A percentile compares a stretch with the other conserved stretches of the same genome.
These are phyloP conservation scores for Sisor rabdophorus DNA, from an alignment of 2,113 vertebrate genomes.

Conservation along the genomic window DNA sequence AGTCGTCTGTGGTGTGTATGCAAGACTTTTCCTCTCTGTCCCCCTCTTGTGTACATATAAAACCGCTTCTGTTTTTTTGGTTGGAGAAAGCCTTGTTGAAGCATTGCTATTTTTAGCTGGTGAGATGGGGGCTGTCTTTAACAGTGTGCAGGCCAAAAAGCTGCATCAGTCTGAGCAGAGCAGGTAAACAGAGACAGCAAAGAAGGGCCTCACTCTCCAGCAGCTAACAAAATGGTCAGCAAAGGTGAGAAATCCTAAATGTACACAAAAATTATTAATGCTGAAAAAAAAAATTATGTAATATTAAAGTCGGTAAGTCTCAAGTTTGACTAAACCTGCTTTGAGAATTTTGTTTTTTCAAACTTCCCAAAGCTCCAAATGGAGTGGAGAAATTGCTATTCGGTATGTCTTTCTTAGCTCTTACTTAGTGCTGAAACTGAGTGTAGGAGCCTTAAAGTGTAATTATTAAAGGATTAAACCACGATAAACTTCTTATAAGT, in stretches of 20 bases:
- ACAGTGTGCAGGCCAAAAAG: slow-evolving; percentile 67
- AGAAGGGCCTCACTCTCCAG: slow-evolving; percentile 44
- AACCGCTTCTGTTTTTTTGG: slow-evolving; percentile 43
- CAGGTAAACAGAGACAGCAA: slow-evolving; percentile 42
- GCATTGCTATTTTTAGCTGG: slow-evolving; percentile 69
- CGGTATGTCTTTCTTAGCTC: neutral
- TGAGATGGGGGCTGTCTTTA: slow-evolving; percentile 65
- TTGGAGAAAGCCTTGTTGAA: slow-evolving; percentile 52
- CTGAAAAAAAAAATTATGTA: too few species aligned
- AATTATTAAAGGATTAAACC: too few species aligned
- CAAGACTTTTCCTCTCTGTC: slow-evolving; percentile 40
- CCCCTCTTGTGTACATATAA: slow-evolving; percentile 33
- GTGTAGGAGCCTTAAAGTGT: neutral
- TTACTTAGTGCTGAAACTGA: neutral
- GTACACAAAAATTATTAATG: slow-evolving; percentile 4
- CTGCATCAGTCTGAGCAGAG: slow-evolving; percentile 41
- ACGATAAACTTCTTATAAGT: neutral
- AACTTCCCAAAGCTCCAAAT: too few species aligned
- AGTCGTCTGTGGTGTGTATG: neutral
- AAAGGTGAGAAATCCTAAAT: slow-evolving; percentile 64
- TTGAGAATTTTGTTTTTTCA: neutral
- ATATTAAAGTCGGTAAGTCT: neutral
- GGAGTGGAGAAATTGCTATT: neutral
- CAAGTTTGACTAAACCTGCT: neutral
- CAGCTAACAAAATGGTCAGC: slow-evolving; percentile 62